Percentiles rank a stretch among this genome's conserved stretches.
phyloP scores from a whole-genome alignment of 2,888 invertebrate species.

The Oligia fasciuncula region DNA sequence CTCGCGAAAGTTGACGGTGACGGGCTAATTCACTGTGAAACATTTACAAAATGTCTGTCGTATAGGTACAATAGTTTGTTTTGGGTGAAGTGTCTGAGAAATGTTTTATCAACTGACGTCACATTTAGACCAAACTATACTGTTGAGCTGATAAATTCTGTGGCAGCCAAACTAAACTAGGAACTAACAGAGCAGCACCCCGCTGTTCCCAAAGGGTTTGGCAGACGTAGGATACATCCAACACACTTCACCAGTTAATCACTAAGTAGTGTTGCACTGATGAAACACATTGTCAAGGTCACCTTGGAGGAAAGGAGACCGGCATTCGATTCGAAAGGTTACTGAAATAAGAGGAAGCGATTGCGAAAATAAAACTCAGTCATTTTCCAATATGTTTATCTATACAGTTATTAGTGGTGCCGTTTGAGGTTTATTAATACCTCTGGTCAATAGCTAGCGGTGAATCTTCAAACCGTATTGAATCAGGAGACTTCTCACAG shows the following conservation, averaged over 20 bases:
- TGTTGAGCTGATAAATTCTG: background rate
- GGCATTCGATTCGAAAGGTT: background rate
- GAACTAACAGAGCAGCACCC: background rate
- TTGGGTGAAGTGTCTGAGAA: slow-evolving; percentile 1
- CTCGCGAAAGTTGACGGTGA: slow-evolving; percentile 11
- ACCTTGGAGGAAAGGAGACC: background rate
- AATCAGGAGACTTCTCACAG: slow-evolving; percentile 39
- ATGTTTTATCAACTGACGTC: slow-evolving; percentile 6
- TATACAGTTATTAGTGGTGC: background rate
- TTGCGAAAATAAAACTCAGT: background rate
- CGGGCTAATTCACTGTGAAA: slow-evolving; percentile 26
- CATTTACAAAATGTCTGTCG: slow-evolving; percentile 18
- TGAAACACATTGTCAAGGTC: background rate
- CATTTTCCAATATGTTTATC: background rate
- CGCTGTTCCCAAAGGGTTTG: background rate
- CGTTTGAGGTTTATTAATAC: background rate
- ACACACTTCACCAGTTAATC: background rate
- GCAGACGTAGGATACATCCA: background rate
- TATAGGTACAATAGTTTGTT: background rate
- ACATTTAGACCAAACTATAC: background rate
- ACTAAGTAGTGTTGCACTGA: background rate
- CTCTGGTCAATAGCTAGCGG: background rate
- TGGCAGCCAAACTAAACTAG: background rate
- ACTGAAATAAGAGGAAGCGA: background rate
- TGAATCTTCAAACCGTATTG: slow-evolving; percentile 5